Conservation (phyloP, 2,113 vertebrate species). For the Phaethornis superciliosus region DNA sequence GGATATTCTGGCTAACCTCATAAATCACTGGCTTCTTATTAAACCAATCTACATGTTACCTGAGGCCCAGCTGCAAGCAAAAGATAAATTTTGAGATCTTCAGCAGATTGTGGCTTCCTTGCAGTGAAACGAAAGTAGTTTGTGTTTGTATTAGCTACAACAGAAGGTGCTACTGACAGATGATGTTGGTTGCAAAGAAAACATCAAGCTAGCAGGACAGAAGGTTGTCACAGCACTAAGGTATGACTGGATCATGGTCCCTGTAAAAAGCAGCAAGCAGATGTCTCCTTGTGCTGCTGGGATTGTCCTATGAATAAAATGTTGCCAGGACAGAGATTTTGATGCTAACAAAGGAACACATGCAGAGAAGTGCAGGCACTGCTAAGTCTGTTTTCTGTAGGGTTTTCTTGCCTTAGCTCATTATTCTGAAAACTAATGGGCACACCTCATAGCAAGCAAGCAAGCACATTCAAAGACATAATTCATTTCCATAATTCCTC, state of each 20-base stretch:
- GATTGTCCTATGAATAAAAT: not conserved
- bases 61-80: not conserved
- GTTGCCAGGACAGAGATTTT: not conserved
- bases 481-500: not conserved
- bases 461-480: not conserved
- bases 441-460: not conserved
- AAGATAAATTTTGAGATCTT: not conserved
- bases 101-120: not conserved
- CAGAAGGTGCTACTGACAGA: not conserved
- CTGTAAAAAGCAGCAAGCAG: not conserved
- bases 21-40: not conserved
- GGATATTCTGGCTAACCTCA: not conserved
- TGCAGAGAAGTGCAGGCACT: not conserved
- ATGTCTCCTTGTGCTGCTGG: not conserved
- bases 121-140: not conserved
- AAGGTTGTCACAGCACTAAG: constrained; percentile 12
- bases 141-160: not conserved
- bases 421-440: not conserved
- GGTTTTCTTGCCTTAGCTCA: not conserved
- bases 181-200: not conserved
- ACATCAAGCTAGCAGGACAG: not conserved
- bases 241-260: fast-evolving
- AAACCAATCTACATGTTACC: not conserved
- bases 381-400: not conserved
- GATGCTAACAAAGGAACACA: not conserved